Base-by-base conservation (phyloP, 2,888 invertebrate genomes). In the Caenorhabditis uteleia region DNA sequence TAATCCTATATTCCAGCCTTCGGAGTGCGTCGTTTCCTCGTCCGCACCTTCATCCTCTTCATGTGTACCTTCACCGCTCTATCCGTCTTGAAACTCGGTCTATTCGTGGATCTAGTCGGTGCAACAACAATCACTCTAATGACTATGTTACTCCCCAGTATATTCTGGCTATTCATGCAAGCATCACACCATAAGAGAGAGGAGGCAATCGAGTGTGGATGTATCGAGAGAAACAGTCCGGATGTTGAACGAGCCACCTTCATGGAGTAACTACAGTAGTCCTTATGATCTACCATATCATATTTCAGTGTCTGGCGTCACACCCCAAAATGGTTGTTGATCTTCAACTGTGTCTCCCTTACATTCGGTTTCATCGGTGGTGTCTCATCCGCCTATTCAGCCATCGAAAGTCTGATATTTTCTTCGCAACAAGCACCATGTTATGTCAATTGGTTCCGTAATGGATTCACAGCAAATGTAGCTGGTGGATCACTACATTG, bases 151-250 rank as follows among this genome's bases (percentile, higher is more conserved):
- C 48, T 75, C 1, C 75, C 75, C 2, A 57, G 61, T 29, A 49
- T 75, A 27, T 75, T 75, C 62, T 70, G 68, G 58, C 51, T 74
- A 7, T 75, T 60, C 56, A 51, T 75, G 50, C 65, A 68, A 23
- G 70, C 73, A 8, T 62, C 70, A 10, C 36, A 54, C 3, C 64
- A 62, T 44, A 74, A 69, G 38, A 36, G 72, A 49, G 50, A 60
- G 20, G 59, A 59, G 3, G 42, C 53, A 4, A n/a, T 68, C 20
- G 45, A 26, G 36, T 20, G 26, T 7, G 61, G 66, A 40, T 31
- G 25, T 4, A 33, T 69, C 10, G 47, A 50, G 10, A 25, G 20
- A 27, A 56, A 61, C 27, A 44, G 43, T 44, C 66, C 65, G 1
- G 66, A 69, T 55, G 45, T 49, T 18, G 59, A 59, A 20, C 50